Evolutionary conservation across 2,888 invertebrate species (phyloP), one percentile per base, ranked within the genome.

Genomic region (Panopea generosa): DNA sequence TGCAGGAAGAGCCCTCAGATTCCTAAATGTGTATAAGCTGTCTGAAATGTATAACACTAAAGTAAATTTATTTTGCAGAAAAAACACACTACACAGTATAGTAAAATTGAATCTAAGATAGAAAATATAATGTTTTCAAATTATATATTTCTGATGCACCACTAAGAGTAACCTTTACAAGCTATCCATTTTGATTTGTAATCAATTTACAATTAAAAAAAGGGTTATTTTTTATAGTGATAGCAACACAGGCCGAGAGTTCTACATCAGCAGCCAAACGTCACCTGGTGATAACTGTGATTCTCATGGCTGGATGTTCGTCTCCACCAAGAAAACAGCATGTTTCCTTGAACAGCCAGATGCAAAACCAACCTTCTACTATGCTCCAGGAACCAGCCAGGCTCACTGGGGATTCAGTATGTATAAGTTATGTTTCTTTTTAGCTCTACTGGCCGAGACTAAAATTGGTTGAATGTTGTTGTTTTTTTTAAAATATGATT

Each of bases 251-350:
- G 84, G 85, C 9, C 73, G 83, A 29, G 77, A 85, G 52, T 86
- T 84, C 69, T 84, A 82, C 43, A 66, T 77, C 24, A 84, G 76
- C 52, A 77, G 82, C 22, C 80, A 78, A 27, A 68, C 83, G 6
- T 62, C 72, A 2, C 50, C 57, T 1, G 43, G 56, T 3, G 66
- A 71, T 22, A 53, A 56, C 16, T 86, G 85, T 56, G 83, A 84
- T 33, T 77, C 84, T 1, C 75, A 75, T n/a, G 85, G 86, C 6
- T 85, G 85, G 85, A 83, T 86, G 52, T 81, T 86, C 75, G 55
- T 85, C 9, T 85, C 85, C 1, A 85, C 85, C 9, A 76, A 76
- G 50, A 52, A 47, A 7, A 49, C 72, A 14, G n/a, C n/a, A n/a
- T 86, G 85, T 63, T 76, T 60, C 69, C 70, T 68, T 26, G 84